These are phyloP conservation scores for Himantopus leucocephalus DNA, from an alignment of 2,113 vertebrate genomes.

Conservation along the genomic window DNA sequence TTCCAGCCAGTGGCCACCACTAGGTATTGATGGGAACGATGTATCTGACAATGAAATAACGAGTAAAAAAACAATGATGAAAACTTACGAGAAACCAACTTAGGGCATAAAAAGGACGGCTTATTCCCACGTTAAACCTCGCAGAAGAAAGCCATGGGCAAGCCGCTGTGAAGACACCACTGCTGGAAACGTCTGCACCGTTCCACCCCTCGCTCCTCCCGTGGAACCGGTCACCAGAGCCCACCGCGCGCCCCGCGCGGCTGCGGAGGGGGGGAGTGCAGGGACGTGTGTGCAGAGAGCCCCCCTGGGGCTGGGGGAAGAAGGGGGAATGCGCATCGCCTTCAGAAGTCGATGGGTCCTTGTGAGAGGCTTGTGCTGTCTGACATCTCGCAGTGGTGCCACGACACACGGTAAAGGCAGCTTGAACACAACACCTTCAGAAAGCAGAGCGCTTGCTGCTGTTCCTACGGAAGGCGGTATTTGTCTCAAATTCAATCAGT, in stretches of 20 bases:
- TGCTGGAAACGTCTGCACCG: neutral
- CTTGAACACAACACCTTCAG: neutral
- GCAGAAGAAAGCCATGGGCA: neutral
- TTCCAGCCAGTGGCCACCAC: neutral
- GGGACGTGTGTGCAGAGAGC: neutral
- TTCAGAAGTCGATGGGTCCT: neutral
- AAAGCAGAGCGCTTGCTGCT: neutral
- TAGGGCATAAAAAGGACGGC: too few relatives aligned
- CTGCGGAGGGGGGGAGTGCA: neutral
- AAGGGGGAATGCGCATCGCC: accelerated
- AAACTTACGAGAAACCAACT: neutral
- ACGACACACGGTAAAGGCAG: accelerated
- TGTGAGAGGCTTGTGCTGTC: neutral
- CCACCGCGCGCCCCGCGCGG: too few relatives aligned
- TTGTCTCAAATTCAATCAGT: neutral
- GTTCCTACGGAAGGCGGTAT: neutral
- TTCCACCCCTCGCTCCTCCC: neutral
- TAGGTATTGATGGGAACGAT: neutral
- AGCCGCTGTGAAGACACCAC: neutral
- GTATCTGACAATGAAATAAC: accelerated
- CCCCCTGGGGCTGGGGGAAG: too few relatives aligned
- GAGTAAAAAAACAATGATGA: neutral
- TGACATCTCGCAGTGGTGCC: too few relatives aligned
- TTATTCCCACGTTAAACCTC: neutral
- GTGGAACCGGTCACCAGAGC: too few relatives aligned